phyloP scores from a whole-genome alignment of 2,797 vertebrate genomes.

The Rhinoraja longicauda region DNA sequence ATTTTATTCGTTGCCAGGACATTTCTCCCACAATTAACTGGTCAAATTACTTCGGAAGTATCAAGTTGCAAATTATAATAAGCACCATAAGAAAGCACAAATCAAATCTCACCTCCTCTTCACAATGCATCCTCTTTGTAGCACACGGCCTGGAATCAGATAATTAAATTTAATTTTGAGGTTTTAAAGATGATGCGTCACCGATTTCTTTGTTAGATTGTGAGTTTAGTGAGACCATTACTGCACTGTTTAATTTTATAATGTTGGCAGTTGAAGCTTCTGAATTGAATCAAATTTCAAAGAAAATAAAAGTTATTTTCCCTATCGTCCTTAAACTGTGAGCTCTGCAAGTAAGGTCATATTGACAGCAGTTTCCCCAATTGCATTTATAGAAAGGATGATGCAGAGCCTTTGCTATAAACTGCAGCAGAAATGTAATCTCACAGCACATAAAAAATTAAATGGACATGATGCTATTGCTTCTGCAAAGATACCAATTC shows the following conservation, averaged over 20 bases:
- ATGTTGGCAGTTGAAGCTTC: not conserved
- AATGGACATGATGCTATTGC: not conserved
- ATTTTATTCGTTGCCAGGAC: not conserved
- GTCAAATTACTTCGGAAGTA: not conserved
- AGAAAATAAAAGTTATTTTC: not conserved
- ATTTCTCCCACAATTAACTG: not conserved
- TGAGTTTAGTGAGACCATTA: too few species aligned
- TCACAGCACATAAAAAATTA: not conserved
- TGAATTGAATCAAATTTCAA: slow-evolving; percentile 2
- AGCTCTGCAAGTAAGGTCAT: not conserved
- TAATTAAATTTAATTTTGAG: not conserved
- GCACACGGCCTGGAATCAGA: not conserved
- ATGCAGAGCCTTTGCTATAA: not conserved
- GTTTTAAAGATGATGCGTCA: not conserved
- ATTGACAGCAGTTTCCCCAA: not conserved
- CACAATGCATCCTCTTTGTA: not conserved
- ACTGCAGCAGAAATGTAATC: not conserved
- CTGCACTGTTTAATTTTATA: not conserved
- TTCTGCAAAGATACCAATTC: not conserved
- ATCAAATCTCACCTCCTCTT: not conserved
- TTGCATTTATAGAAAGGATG: not conserved
- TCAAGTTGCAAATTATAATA: not conserved
- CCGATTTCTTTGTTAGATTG: not conserved
- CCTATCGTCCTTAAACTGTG: not conserved
- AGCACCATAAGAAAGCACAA: not conserved